Evolutionary conservation across 2,113 vertebrate genomes (phyloP), one percentile per base, ranked within the genome.

Genomic region (Heptranchias perlo): DNA sequence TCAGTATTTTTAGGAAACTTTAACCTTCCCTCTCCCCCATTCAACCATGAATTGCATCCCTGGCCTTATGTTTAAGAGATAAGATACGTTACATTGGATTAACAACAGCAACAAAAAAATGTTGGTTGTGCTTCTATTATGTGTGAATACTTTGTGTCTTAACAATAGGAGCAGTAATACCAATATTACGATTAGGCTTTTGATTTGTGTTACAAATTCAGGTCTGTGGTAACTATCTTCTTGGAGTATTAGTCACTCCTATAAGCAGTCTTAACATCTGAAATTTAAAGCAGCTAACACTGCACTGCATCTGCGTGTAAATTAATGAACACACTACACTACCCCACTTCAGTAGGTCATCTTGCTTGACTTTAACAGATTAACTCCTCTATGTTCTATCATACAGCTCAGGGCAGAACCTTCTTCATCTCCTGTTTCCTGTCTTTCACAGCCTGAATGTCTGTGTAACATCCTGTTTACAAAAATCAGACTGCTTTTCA

Each of bases 11-110:
- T 93, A 93, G 58, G 64, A 58, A 62, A 62, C 58, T 93, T 62
- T 93, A 93, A 93, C 89, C 89, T 93, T 93, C n/a, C 18, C 61
- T 61, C 35, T 61, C 58, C 89, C 58, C 89, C 58, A 93, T 64
- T 93, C 58, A 64, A 62, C 21, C 54, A 62, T 93, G 35, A 93
- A 93, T n/a, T 93, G n/a, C 58, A 93, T 93, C 89, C 89, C 89
- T 23, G 5, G 58, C 89, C 58, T 62, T 93, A 93, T 93, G 89
- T 64, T 93, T 39, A 39, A 93, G 89, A 93, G 23, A 93, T 39
- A 39, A n/a, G 86, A 89, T 89, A 39, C 89, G 64, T 64, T 64
- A 62, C 89, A 62, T 62, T 39, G n/a, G 89, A 62, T 93, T 93
- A 93, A 64, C 35, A 93, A 93, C 58, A 39, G 54, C n/a, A 64